phyloP scores from a whole-genome alignment of 2,113 vertebrate genomes.

The Tragelaphus strepsiceros region DNA sequence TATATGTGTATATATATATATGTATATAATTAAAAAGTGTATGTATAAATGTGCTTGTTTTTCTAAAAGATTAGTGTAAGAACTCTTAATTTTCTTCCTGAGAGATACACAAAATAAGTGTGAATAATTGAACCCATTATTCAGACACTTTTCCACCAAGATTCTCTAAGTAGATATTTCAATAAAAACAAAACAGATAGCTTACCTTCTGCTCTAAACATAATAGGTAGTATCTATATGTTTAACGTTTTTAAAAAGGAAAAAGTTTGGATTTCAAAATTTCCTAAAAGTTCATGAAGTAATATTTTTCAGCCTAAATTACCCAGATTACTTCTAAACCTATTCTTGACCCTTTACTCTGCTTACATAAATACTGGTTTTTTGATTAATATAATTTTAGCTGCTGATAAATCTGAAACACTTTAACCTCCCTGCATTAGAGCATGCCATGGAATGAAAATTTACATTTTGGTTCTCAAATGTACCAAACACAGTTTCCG shows the following conservation, averaged over 20 bases:
- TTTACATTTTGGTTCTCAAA: neutral
- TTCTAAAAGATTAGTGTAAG: neutral
- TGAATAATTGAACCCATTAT: neutral
- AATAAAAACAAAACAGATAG: neutral
- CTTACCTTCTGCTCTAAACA: neutral
- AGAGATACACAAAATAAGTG: neutral
- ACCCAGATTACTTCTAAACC: neutral
- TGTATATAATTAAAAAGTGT: neutral
- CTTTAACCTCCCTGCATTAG: neutral
- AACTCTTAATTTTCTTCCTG: neutral
- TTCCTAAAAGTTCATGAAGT: neutral
- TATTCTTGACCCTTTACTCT: neutral
- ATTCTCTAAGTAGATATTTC: neutral
- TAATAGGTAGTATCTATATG: neutral
- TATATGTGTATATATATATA: accelerated
- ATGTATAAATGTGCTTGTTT: neutral
- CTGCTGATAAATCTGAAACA: neutral
- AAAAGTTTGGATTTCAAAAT: neutral
- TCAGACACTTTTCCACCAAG: neutral
- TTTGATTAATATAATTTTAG: neutral
- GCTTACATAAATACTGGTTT: neutral
- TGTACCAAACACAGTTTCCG: neutral
- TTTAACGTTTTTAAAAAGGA: neutral
- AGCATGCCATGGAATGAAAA: neutral
- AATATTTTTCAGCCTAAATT: constrained; percentile 4